phyloP scores from a whole-genome alignment of 2,888 invertebrate genomes.

The Papilio elwesi region DNA sequence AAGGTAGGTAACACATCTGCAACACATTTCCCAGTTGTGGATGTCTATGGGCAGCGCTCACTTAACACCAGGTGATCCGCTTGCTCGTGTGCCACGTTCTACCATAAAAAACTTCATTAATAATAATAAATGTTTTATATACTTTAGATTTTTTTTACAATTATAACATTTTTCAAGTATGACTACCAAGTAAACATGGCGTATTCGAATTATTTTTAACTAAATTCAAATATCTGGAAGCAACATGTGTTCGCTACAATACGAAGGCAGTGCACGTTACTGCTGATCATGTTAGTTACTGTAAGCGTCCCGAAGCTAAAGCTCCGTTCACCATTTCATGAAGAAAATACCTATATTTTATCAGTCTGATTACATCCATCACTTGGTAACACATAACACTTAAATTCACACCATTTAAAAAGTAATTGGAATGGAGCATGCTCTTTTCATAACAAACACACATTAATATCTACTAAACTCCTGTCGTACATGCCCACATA shows the following conservation, averaged over 20 bases:
- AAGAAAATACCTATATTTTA: constrained; percentile 7
- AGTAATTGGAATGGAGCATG: constrained; percentile 30
- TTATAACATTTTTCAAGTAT: no score
- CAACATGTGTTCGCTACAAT: constrained; percentile 52
- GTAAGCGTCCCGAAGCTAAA: constrained; percentile 42
- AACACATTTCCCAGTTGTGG: no score
- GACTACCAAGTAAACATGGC: no score
- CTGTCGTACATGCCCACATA: constrained; percentile 27
- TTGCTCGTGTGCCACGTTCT: no score
- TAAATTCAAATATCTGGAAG: constrained; percentile 40
- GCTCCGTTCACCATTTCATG: constrained; percentile 14
- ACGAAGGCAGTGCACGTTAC: constrained; percentile 60
- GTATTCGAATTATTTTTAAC: background rate
- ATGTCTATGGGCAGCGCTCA: no score
- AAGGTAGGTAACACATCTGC: no score
- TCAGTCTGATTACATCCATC: background rate
- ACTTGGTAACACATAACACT: background rate
- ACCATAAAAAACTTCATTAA: no score
- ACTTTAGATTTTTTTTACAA: background rate
- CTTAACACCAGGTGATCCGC: no score
- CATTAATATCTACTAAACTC: constrained; percentile 16
- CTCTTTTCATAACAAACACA: constrained; percentile 13
- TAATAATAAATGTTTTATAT: no score
- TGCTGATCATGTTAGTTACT: constrained; percentile 63
- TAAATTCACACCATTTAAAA: background rate